These are phyloP conservation scores for Lithophane ornitopus DNA, from an alignment of 2,888 invertebrate species.

Conservation along the genomic window DNA sequence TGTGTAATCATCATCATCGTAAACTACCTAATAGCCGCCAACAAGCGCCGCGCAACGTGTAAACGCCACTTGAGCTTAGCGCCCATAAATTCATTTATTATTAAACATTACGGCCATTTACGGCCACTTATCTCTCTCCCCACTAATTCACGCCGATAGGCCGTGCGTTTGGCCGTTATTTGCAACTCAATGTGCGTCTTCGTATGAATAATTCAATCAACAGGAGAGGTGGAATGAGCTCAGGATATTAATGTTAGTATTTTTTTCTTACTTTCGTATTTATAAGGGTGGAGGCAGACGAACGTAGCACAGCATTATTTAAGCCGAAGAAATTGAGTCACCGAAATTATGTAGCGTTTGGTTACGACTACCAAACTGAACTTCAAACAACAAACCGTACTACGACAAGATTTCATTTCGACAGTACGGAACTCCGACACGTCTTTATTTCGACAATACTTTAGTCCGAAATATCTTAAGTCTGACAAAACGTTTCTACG, in stretches of 20 bases:
- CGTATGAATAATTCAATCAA: conserved; percentile 76
- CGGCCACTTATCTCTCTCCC: conserved; percentile 54
- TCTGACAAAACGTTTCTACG: too few relatives aligned
- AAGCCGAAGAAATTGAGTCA: background rate
- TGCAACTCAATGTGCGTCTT: conserved; percentile 71
- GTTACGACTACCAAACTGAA: too few relatives aligned
- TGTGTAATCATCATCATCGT: conserved; percentile 11
- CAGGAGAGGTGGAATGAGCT: conserved; percentile 52
- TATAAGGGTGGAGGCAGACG: background rate
- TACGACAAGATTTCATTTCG: too few relatives aligned
- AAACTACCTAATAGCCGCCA: conserved; percentile 34
- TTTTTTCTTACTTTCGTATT: conserved; percentile 62
- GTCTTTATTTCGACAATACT: too few relatives aligned
- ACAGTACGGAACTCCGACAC: too few relatives aligned
- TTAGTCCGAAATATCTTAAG: too few relatives aligned
- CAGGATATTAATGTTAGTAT: conserved; percentile 58
- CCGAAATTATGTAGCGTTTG: background rate
- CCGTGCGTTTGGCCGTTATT: conserved; percentile 68
- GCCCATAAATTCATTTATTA: conserved; percentile 60
- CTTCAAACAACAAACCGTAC: too few relatives aligned
- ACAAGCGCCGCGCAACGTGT: conserved; percentile 3
- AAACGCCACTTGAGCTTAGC: conserved; percentile 47
- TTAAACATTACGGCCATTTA: conserved; percentile 62
- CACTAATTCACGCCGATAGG: conserved; percentile 61
- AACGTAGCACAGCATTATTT: background rate